These are phyloP conservation scores for Lepidotrigona ventralis DNA, from an alignment of 1,140 invertebrate genomes.

Conservation along the genomic window DNA sequence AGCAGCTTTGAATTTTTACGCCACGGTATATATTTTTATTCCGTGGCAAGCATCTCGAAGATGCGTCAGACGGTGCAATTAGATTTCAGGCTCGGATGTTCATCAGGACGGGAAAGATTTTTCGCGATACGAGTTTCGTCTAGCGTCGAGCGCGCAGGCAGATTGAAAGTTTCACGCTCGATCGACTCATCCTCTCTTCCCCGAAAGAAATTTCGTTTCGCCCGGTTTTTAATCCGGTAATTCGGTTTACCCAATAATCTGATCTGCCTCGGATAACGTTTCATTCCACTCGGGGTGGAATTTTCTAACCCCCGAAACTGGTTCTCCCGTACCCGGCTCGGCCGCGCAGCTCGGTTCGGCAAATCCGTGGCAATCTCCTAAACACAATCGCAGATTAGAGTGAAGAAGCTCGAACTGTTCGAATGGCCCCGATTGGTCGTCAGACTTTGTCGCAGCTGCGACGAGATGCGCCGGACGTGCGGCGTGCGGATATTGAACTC, in stretches of 20 bases:
- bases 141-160: too few species aligned
- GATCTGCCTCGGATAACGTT: constrained; percentile 9
- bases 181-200: neutral
- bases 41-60: neutral
- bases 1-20: neutral
- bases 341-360: neutral
- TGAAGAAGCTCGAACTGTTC: neutral
- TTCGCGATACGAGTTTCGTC: neutral
- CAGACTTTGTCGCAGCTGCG: neutral
- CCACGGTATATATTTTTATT: neutral
- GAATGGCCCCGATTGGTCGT: neutral
- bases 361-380: neutral
- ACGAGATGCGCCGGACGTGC: neutral
- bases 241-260: neutral
- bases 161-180: neutral
- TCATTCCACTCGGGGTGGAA: neutral
- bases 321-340: neutral
- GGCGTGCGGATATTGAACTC: neutral
- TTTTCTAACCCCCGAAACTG: neutral
- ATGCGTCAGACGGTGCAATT: neutral
- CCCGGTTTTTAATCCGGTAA: neutral
- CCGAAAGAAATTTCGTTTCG: neutral
- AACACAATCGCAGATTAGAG: neutral
- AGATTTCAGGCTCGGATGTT: neutral
- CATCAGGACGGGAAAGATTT: neutral